Evolutionary conservation across 2,888 invertebrate genomes (phyloP), one percentile per base, ranked within the genome.

Genomic region (Drosophila niveifrons): DNA sequence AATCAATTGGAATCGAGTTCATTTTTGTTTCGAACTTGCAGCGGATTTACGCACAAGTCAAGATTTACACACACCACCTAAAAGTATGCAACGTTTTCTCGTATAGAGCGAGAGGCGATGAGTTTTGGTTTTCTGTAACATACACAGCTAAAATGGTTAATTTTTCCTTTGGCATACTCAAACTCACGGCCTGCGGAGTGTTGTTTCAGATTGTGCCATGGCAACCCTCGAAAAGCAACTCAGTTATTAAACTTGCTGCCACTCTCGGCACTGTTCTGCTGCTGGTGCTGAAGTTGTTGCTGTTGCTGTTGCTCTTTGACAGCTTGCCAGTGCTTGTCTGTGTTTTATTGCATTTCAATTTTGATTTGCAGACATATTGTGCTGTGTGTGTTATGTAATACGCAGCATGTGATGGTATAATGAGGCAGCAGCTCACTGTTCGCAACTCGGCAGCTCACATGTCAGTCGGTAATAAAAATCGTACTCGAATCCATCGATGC

Each of bases 331-430:
- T 18, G 43, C 28, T 62, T 15, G 62, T 63, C 51, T 66, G 68
- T 64, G 55, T 65, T 85, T 81, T 82, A 83, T 85, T 79, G 75
- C 80, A 77, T 66, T 88, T 79, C 67, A 56, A 71, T 82, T 74
- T 68, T 82, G 86, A 88, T 88, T 79, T 72, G 68, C 58, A 47
- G 66, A 65, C 76, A 82, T 71, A 62, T 82, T 79, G 66, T 46
- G 34, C 69, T 61, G 59, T 36, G 59, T 36, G 36, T 36, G 36
- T 41, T 66, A 46, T 75, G 50, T 52, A 29, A 50, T 34, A 58
- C 58, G 34, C 56, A 50, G 43, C 7, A 15, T 43, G 13, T 3
- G 7, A 48, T 55, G 62, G 43, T 31, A 51, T 78, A 65, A 77
- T 75, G 53, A 68, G 59, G 28, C 47, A 52, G 68, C 43, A 39